Evolutionary conservation across 2,113 vertebrate genomes (phyloP).

Genomic region (Dicerorhinus sumatrensis): DNA sequence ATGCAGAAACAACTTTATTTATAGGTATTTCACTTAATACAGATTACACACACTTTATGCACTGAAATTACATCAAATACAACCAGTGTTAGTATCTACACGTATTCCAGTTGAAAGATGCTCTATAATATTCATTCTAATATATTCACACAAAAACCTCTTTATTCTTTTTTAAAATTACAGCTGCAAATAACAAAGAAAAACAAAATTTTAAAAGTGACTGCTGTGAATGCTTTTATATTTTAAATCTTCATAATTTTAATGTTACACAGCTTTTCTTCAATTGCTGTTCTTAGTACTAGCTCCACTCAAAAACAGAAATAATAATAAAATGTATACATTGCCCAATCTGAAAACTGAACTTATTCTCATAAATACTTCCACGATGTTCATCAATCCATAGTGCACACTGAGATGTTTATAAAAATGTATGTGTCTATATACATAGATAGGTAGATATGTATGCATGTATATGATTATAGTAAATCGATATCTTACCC

Average conservation of each 20-base stretch:
- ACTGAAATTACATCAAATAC: conserved; percentile 38
- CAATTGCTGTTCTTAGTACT: neutral
- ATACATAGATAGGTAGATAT: neutral
- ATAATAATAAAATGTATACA: neutral
- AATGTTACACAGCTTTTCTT: neutral
- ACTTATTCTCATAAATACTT: neutral
- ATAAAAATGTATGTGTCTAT: neutral
- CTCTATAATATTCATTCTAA: conserved; percentile 27
- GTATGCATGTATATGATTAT: neutral
- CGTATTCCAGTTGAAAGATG: conserved; percentile 18
- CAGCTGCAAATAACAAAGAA: neutral
- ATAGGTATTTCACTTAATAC: conserved; percentile 25
- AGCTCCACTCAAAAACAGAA: neutral
- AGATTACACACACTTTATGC: neutral
- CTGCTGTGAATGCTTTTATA: neutral
- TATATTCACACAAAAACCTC: neutral
- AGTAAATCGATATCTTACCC: neutral
- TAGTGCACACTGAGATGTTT: neutral
- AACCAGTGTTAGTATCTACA: neutral
- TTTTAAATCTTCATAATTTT: conserved; percentile 4
- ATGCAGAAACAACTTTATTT: conserved; percentile 63
- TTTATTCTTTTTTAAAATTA: neutral
- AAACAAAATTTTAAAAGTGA: neutral
- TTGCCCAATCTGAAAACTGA: neutral
- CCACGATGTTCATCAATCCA: neutral